These are phyloP conservation scores for Drosophila mojavensis DNA, from an alignment of 1,140 invertebrate genomes.

Conservation along the genomic window DNA sequence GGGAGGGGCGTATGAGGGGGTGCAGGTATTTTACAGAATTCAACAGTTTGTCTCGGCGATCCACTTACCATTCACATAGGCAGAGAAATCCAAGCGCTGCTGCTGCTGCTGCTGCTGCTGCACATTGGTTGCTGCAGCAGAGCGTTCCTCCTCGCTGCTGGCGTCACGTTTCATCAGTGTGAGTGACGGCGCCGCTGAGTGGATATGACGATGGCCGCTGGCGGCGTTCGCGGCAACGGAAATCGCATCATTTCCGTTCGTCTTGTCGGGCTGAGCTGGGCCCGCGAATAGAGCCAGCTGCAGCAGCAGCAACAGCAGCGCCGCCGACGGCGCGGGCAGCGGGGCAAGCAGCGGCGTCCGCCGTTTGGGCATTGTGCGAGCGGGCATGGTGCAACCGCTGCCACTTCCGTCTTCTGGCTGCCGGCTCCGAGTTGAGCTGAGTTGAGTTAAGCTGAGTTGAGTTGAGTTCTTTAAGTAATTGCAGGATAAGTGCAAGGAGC, in stretches of 20 bases:
- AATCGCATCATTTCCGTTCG: constrained; percentile 67
- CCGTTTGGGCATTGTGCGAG: constrained; percentile 21
- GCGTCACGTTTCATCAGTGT: constrained; percentile 22
- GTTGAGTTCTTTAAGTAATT: constrained; percentile 39
- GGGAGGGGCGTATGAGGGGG: too few species aligned
- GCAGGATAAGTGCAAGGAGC: constrained; percentile 27
- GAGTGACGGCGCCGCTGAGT: constrained; percentile 17
- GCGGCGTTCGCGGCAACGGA: constrained; percentile 28
- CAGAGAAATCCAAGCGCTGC: constrained; percentile 48
- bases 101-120: constrained; percentile 11
- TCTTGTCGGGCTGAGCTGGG: constrained; percentile 13
- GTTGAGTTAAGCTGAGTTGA: constrained; percentile 2
- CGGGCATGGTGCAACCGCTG: constrained; percentile 20
- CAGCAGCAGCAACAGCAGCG: constrained; percentile 6
- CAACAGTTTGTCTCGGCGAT: background rate
- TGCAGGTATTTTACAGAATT: background rate
- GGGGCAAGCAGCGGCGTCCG: constrained; percentile 3
- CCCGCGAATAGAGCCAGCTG: constrained; percentile 1
- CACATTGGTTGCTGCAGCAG: constrained; percentile 8
- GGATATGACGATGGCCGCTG: constrained; percentile 15
- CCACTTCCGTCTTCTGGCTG: constrained; percentile 6
- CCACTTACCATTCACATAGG: constrained; percentile 63
- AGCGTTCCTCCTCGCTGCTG: constrained; percentile 7
- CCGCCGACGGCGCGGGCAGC: too few species aligned
- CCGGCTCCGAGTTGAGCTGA: background rate